Percentiles rank a stretch among this genome's conserved stretches.
Evolutionary conservation across 1,140 invertebrate genomes (phyloP).

Genomic region (Dysdera silvatica): DNA sequence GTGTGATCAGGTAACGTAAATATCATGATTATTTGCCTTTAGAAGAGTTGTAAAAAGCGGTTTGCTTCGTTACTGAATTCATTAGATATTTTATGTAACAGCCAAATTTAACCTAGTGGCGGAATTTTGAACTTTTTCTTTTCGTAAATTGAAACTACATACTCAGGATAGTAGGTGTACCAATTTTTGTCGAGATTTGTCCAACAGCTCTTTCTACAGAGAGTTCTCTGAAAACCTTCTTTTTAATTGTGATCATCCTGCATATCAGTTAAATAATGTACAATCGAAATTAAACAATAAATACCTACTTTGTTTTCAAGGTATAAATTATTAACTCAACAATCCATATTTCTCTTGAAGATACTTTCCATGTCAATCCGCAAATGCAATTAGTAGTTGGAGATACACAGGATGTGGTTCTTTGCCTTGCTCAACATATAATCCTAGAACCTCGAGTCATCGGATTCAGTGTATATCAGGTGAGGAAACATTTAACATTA

Average conservation of each 20-base stretch:
- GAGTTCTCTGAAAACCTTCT: not conserved
- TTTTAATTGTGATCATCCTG: not conserved
- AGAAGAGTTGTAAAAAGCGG: too few relatives aligned
- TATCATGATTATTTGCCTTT: too few relatives aligned
- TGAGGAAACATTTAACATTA: slow-evolving; percentile 37
- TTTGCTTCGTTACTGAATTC: too few relatives aligned
- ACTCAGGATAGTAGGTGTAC: too few relatives aligned
- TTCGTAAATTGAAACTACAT: too few relatives aligned
- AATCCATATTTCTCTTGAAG: slow-evolving; percentile 47
- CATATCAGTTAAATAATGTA: not conserved
- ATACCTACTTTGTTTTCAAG: not conserved
- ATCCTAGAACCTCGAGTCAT: slow-evolving; percentile 87
- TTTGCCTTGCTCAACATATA: slow-evolving; percentile 81
- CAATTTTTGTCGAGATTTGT: too few relatives aligned
- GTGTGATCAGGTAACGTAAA: too few relatives aligned
- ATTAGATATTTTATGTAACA: too few relatives aligned
- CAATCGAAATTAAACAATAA: not conserved
- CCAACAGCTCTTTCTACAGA: not conserved
- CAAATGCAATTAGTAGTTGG: slow-evolving; percentile 67
- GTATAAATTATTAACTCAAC: not conserved
- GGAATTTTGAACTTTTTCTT: too few relatives aligned
- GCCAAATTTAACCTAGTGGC: too few relatives aligned
- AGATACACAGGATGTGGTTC: slow-evolving; percentile 74
- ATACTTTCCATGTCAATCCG: slow-evolving; percentile 89
- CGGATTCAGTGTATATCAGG: slow-evolving; percentile 79